Evolutionary conservation across 2,113 vertebrate species (phyloP).

Genomic region (Leptosomus discolor): DNA sequence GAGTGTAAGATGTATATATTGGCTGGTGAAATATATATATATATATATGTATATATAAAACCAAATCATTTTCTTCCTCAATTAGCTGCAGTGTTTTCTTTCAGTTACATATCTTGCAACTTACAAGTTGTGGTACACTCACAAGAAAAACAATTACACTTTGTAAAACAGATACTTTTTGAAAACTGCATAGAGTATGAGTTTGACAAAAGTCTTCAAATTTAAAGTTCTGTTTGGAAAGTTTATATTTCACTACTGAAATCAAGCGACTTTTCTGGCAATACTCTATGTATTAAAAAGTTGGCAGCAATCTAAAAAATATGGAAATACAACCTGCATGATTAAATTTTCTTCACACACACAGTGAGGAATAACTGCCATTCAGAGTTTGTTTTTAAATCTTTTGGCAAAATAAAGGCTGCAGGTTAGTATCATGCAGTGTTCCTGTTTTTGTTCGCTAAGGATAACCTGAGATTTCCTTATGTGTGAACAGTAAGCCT

Average conservation of each 20-base stretch:
- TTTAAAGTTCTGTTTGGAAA: neutral
- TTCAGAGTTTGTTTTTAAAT: slow-evolving; percentile 38
- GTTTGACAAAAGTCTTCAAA: neutral
- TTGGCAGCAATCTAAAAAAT: slow-evolving; percentile 16
- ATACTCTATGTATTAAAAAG: neutral
- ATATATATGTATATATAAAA: neutral
- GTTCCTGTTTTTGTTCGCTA: slow-evolving; percentile 64
- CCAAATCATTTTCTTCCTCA: neutral
- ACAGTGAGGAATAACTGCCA: slow-evolving; percentile 28
- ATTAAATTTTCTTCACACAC: slow-evolving; percentile 20
- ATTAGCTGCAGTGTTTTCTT: neutral
- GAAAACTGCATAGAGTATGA: neutral
- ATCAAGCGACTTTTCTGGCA: neutral
- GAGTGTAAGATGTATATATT: neutral
- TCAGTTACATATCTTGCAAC: neutral
- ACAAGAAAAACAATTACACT: neutral
- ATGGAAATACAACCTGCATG: neutral
- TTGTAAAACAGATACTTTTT: neutral
- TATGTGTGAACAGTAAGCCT: slow-evolving; percentile 73
- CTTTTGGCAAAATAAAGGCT: slow-evolving; percentile 42
- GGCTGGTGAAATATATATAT: neutral
- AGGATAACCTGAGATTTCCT: slow-evolving; percentile 64
- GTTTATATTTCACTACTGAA: slow-evolving; percentile 7
- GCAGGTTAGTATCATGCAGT: slow-evolving; percentile 32
- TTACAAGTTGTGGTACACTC: neutral